Evolutionary conservation across 1,140 invertebrate genomes (phyloP), one percentile per base, ranked within the genome.

Genomic region (Zaprionus davidi): DNA sequence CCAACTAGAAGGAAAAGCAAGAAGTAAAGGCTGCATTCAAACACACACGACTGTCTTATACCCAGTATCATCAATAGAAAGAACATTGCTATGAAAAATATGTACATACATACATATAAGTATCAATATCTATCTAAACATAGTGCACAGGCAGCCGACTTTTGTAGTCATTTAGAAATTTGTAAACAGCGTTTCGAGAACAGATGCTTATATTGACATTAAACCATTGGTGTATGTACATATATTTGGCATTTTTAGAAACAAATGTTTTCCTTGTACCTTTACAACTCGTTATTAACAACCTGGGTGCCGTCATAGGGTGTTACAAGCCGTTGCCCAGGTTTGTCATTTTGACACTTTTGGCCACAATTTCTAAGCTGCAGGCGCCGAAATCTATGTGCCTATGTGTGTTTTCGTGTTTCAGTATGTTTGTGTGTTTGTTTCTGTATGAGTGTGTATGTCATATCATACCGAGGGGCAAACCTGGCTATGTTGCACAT

Each of bases 401-500:
- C 13, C 38, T 41, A 41, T 41, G 55, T 60, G 55, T 55, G n/a
- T 57, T 15, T 38, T 7, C 17, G 44, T 53, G 9, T 9, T 34
- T 34, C 9, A 34, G 31, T 34, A 34, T 63, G 24, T 5, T 13
- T 63, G 24, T 26, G 44, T 17, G 46, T 12, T 15, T 15, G 6
- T 17, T 22, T 12, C 15, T 26, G 17, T 22, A 3, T n/a, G 7
- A 17, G 24, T 56, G 53, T 56, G 15, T 31, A n/a, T 56, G 53
- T 56, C 28, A 69, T 36, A 12, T 13, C 22, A 9, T 44, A 20
- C 13, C 55, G 31, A 13, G n/a, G 34, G 44, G 49, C 44, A 71
- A 73, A 46, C 49, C 57, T 68, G 66, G 57, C 34, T 49, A 59
- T 34, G 80, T 80, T 83, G 84, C 84, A 88, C 84, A 88, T 88